phyloP scores from a whole-genome alignment of 1,140 invertebrate species.

The Forficula auricularia region DNA sequence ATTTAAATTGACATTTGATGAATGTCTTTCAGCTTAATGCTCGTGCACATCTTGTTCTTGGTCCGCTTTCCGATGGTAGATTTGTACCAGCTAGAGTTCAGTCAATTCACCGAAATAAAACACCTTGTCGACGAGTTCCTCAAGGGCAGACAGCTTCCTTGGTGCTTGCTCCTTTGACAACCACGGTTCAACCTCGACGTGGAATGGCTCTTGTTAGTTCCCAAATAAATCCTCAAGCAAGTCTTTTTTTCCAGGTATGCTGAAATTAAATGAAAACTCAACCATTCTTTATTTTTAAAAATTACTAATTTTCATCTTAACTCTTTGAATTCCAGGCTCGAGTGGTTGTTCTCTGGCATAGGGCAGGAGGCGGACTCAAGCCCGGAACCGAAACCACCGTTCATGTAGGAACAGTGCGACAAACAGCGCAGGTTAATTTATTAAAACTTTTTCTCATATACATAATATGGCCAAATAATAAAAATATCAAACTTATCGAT shows the following conservation, averaged over 20 bases:
- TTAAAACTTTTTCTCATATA: no score
- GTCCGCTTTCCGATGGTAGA: conserved; percentile 67
- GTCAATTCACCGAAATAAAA: conserved; percentile 78
- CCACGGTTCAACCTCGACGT: conserved; percentile 33
- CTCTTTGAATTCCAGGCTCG: conserved; percentile 47
- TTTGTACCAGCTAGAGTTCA: conserved; percentile 63
- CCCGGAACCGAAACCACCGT: conserved; percentile 85
- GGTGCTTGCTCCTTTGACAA: conserved; percentile 36
- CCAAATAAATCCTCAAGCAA: conserved; percentile 39
- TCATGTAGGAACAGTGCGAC: conserved; percentile 84
- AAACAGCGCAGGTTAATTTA: conserved; percentile 61
- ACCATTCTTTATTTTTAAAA: no score
- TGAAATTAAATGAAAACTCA: background rate
- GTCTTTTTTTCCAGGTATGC: conserved; percentile 57
- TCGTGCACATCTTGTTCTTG: conserved; percentile 19
- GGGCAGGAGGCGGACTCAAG: conserved; percentile 29
- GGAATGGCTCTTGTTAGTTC: conserved; percentile 61
- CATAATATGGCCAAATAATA: no score
- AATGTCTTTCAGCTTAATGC: no score
- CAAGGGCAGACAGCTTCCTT: conserved; percentile 83
- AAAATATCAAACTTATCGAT: no score
- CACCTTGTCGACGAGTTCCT: conserved; percentile 66
- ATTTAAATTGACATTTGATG: no score
- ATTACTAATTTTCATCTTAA: no score
- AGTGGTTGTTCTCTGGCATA: conserved; percentile 69